Evolutionary conservation across 2,888 invertebrate genomes (phyloP).

Genomic region (Temnothorax unifasciatus): DNA sequence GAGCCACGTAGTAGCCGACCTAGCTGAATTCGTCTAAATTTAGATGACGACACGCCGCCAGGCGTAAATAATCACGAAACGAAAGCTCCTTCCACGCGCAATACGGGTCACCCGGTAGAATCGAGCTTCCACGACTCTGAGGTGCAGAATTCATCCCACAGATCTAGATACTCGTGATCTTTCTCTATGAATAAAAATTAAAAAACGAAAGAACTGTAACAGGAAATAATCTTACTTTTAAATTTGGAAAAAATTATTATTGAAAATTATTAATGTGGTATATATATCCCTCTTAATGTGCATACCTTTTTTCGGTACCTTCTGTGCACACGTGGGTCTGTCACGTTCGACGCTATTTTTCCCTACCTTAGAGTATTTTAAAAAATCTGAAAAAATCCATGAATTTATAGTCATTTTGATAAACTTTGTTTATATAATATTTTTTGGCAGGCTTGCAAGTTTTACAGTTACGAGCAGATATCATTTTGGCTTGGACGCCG

Average conservation of each 20-base stretch:
- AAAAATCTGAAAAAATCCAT: too few species aligned
- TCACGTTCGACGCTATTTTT: too few species aligned
- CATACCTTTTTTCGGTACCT: too few species aligned
- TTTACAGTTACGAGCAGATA: too few species aligned
- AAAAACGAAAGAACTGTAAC: background rate
- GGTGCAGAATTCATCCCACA: background rate
- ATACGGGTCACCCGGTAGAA: conserved; percentile 41
- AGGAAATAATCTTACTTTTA: background rate
- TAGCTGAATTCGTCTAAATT: conserved; percentile 71
- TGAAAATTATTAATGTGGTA: conserved; percentile 3
- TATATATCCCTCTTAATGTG: background rate
- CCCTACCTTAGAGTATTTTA: too few species aligned
- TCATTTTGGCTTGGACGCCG: too few species aligned
- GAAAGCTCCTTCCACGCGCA: conserved; percentile 29
- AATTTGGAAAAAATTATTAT: background rate
- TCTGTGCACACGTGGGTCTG: too few species aligned
- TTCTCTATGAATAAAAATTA: background rate
- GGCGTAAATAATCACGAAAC: conserved; percentile 59
- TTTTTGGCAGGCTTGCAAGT: too few species aligned
- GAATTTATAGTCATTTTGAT: too few species aligned
- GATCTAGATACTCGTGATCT: background rate
- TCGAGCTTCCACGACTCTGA: background rate
- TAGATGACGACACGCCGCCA: conserved; percentile 56
- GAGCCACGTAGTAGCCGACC: conserved; percentile 64
- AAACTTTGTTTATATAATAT: too few species aligned